Evolutionary conservation across 2,113 vertebrate species (phyloP), one percentile per base, ranked within the genome.

Genomic region (Equus quagga): DNA sequence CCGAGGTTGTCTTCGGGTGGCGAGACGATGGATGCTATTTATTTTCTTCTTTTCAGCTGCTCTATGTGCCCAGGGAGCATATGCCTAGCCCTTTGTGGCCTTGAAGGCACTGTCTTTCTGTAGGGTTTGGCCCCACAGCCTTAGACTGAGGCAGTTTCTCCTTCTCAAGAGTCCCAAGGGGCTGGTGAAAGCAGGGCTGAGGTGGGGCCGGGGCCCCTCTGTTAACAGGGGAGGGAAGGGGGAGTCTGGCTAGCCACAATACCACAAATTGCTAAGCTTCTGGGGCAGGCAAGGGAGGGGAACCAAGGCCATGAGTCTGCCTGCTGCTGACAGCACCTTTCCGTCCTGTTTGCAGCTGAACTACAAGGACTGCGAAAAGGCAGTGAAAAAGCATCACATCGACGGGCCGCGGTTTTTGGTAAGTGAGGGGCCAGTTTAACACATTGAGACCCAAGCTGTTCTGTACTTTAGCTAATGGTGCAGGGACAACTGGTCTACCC

Each of bases 351-450:
- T 94, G 44, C 98, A 99, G 99, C 98, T 99, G 76, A 99, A 98
- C 78, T 99, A 99, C 73, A 98, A 98, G 17, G 99, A 99, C 91
- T 99, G 99, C 96, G 99, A 99, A 82, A 99, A 99, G 97, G 98
- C 99, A 0, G 99, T 99, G 65, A 96, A 98, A 97, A 99, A 99
- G 95, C 72, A 99, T 97, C 98, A 97, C 88, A 99, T 99, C 65
- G 99, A 95, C 5, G 99, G 99, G 8, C 98, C 98, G 56, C 99
- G 99, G 88, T 99, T 99, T 97, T 97, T 99, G 99, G 99, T 99
- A 98, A 99, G 99, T 98, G 93, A 21, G 69, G 69, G 70, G 44
- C 56, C 36, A 26, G 3, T 69, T 9, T 0, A 0, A 78, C 1
- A 36, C 62, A 7, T 0, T 5, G 5, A 65, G 62, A 19, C 62